These are phyloP conservation scores for Leptogaster cylindrica DNA, from an alignment of 2,888 invertebrate genomes.

Conservation along the genomic window DNA sequence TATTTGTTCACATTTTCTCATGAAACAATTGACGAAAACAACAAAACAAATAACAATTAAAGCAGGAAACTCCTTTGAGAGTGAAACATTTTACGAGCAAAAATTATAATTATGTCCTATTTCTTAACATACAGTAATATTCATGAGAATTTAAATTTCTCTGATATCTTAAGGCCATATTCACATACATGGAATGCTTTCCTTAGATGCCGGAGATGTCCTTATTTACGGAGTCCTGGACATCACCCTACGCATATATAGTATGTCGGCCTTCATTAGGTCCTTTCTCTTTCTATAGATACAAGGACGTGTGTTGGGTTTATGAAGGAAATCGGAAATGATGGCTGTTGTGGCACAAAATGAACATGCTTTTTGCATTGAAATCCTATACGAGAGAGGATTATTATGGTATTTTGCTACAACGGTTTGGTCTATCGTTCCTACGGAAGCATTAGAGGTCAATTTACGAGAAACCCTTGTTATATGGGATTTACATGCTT, in stretches of 20 bases:
- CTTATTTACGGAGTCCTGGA: not conserved
- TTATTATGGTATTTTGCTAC: conserved; percentile 14
- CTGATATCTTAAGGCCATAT: not conserved
- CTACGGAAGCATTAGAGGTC: conserved; percentile 12
- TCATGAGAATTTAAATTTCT: conserved; percentile 37
- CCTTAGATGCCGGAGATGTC: not conserved
- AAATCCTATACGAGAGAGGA: not conserved
- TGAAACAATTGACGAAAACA: too few species aligned
- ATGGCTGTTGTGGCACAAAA: conserved; percentile 10
- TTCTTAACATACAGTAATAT: conserved; percentile 27
- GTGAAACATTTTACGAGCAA: too few species aligned
- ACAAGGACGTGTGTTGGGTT: not conserved
- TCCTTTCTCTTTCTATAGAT: not conserved
- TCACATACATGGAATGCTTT: not conserved
- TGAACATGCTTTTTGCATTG: conserved; percentile 31
- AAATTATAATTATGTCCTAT: not conserved
- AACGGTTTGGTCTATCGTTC: conserved; percentile 11
- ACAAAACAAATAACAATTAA: too few species aligned
- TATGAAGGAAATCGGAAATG: conserved; percentile 13
- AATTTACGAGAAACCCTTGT: conserved; percentile 5
- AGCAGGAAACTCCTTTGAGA: too few species aligned
- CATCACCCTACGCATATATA: not conserved
- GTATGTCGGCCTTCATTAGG: not conserved
- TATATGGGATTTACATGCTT: conserved; percentile 11
- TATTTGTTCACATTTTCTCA: too few species aligned